Evolutionary conservation across 1,140 invertebrate species (phyloP).

Genomic region (Saccostrea cuccullata): DNA sequence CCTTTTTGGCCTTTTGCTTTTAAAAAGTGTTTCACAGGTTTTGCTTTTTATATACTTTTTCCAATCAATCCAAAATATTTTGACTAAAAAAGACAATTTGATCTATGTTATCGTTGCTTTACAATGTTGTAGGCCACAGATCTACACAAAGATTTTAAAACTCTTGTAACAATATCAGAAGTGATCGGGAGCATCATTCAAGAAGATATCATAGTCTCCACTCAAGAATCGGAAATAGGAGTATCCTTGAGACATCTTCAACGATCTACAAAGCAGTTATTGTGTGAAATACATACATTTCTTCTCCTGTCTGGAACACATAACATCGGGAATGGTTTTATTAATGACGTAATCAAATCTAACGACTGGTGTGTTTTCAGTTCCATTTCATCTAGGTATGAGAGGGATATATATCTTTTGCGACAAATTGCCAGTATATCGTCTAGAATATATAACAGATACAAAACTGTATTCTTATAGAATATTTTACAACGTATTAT

Average conservation of each 20-base stretch:
- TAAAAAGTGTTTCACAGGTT: too few relatives aligned
- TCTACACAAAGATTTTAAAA: not conserved
- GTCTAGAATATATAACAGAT: not conserved
- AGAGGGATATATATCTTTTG: not conserved
- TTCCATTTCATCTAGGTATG: not conserved
- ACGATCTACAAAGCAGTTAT: not conserved
- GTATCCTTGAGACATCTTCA: not conserved
- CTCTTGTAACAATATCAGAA: not conserved
- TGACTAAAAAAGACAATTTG: not conserved
- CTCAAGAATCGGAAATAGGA: not conserved
- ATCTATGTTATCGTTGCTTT: not conserved
- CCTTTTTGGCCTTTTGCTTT: too few relatives aligned
- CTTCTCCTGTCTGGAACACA: not conserved
- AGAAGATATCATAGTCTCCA: not conserved
- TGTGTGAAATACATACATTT: slow-evolving; percentile 27
- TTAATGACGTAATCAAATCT: not conserved
- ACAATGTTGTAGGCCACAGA: not conserved
- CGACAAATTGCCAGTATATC: not conserved
- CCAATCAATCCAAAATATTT: not conserved
- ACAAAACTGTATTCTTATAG: not conserved
- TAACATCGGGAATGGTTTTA: not conserved
- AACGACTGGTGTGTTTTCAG: not conserved
- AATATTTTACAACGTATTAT: too few relatives aligned
- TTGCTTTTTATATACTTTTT: not conserved
- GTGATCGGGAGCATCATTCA: not conserved